Evolutionary conservation across 92 coral and sea anemone species (phyloP).

Genomic region (Paramuricea clavata): DNA sequence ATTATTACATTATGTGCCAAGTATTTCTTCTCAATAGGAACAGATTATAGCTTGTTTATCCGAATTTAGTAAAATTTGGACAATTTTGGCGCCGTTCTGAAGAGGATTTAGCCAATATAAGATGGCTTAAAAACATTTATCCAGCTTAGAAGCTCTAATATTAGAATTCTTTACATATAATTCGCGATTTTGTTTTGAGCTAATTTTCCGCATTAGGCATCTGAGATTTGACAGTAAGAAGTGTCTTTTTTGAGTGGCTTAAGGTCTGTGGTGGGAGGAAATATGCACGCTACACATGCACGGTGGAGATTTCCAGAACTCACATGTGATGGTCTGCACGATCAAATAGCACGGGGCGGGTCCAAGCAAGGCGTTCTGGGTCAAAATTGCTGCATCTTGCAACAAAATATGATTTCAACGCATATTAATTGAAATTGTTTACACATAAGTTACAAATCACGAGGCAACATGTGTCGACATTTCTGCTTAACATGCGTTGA

Average conservation of each 20-base stretch:
- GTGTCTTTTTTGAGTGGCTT: not conserved
- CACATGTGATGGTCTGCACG: too few species aligned
- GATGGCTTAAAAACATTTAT: slow-evolving; percentile 5
- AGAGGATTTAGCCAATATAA: not conserved
- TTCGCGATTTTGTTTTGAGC: not conserved
- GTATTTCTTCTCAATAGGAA: too few species aligned
- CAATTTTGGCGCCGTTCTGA: slow-evolving; percentile 39
- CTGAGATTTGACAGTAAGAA: not conserved
- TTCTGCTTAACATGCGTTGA: too few species aligned
- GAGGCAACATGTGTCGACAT: too few species aligned
- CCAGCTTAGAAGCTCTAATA: not conserved
- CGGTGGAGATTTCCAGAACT: not conserved
- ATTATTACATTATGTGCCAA: not conserved
- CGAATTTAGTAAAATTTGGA: not conserved
- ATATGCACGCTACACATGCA: too few species aligned
- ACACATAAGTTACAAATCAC: too few species aligned
- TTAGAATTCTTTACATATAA: not conserved
- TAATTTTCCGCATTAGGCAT: not conserved
- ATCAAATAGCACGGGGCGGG: not conserved
- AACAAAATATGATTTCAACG: too few species aligned
- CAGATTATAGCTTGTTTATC: slow-evolving; percentile 3
- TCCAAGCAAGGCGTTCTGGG: too few species aligned
- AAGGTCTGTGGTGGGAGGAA: not conserved
- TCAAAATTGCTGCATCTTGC: too few species aligned
- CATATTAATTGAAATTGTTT: too few species aligned